phyloP scores from a whole-genome alignment of 2,113 vertebrate genomes.

The Rhinoptilus africanus region DNA sequence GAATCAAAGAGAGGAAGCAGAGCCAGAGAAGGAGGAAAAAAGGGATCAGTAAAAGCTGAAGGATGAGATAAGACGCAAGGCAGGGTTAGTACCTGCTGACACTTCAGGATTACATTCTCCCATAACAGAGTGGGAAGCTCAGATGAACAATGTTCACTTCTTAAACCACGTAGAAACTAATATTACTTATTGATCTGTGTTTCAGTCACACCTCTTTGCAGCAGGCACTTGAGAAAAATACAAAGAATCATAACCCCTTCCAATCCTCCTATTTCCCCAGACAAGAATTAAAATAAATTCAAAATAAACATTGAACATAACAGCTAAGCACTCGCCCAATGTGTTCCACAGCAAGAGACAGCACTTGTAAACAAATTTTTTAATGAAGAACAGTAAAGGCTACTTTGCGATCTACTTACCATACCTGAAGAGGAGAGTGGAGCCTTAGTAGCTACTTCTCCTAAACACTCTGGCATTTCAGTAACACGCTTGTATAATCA shows the following conservation, averaged over 20 bases:
- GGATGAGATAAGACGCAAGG: not conserved
- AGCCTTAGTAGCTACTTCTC: not conserved
- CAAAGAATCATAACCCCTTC: not conserved
- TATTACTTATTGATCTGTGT: not conserved
- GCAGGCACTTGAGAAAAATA: not conserved
- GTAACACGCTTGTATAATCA: not conserved
- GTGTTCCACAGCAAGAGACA: not conserved
- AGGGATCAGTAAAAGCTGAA: not conserved
- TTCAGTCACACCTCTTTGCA: not conserved
- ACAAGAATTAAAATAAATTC: not conserved
- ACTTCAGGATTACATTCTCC: not conserved
- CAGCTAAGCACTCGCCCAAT: not conserved
- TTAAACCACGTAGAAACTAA: not conserved
- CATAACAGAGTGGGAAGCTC: not conserved
- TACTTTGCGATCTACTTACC: not conserved
- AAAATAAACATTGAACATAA: not conserved
- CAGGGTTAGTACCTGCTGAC: constrained; percentile 8
- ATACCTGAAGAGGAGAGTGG: not conserved
- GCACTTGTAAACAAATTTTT: not conserved
- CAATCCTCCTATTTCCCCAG: not conserved
- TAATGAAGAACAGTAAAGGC: not conserved
- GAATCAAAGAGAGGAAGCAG: not conserved
- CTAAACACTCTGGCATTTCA: not conserved
- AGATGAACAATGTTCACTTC: not conserved
- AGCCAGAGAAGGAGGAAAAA: not conserved